Evolutionary conservation across 1,140 invertebrate genomes (phyloP), one percentile per base, ranked within the genome.

Genomic region (Bombus waltoni): DNA sequence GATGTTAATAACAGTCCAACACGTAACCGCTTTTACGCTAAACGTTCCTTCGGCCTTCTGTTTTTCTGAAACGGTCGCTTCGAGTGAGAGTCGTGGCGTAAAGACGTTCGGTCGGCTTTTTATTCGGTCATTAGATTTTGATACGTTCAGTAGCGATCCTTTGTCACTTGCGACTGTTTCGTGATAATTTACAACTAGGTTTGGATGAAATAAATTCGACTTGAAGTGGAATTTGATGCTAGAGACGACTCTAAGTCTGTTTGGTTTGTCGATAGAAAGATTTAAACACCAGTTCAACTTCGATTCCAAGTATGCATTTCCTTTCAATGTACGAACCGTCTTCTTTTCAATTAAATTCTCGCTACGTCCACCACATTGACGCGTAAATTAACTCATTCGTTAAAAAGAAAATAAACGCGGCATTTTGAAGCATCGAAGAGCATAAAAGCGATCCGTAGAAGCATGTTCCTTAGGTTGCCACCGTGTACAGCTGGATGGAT

Each of bases 391-490:
- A n/a, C n/a, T 22, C n/a, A 22, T 44, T 22, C 10, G 8, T 25
- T 25, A 11, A 59, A 59, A 57, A 59, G 13, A 32, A 32, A n/a
- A 8, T 15, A 65, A 65, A 32, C 18, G 28, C 18, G 10, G 35
- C 68, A 65, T 42, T 11, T 79, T 47, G 40, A 62, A 42, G 40
- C 28, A 13, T 13, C 3, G 9, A 70, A 59, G 47, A 47, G 6
- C 3, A n/a, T 25, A 76, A n/a, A n/a, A 18, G 71, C 8, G 38
- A 72, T n/a, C 2, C 1, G 18, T 53, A 53, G 40, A 40, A 25
- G 4, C 47, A 6, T 11, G 35, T 5, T n/a, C 5, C 25, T 89
- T 74, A 47, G 92, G 87, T 92, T 94, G 93, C 93, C 93, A 93
- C 92, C 86, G 93, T 92, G 87, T 80, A 77, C 87, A 71, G 40